These are phyloP conservation scores for Schizothorax lantsangensis DNA, from an alignment of 2,797 vertebrate species.

Conservation along the genomic window DNA sequence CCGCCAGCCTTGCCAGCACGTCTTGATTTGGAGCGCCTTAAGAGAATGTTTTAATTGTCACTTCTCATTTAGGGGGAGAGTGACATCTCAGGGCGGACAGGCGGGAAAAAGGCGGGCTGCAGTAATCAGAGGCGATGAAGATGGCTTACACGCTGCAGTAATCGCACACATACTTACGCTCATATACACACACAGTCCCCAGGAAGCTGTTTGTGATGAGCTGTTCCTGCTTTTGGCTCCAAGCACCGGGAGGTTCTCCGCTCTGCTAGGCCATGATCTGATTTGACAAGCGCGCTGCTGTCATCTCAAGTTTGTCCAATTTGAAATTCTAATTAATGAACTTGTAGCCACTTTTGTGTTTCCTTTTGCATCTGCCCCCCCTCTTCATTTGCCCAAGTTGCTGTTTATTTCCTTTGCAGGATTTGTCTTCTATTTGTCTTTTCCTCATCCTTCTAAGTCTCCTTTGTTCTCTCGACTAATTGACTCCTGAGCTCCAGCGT, in stretches of 20 bases:
- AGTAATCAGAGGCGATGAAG: conserved; percentile 72
- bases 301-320: conserved; percentile 83
- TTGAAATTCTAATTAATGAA: conserved; percentile 86
- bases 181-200: conserved; percentile 29
- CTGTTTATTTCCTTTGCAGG: conserved; percentile 67
- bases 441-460: conserved; percentile 56
- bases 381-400: conserved; percentile 43
- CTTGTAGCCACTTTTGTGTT: conserved; percentile 74
- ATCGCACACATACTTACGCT: conserved; percentile 33
- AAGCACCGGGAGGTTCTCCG: conserved; percentile 50
- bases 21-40: conserved; percentile 57
- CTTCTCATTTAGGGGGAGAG: conserved; percentile 73
- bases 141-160: conserved; percentile 49
- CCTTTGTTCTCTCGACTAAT: conserved; percentile 46
- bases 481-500: conserved; percentile 29
- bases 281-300: conserved; percentile 81
- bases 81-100: conserved; percentile 72
- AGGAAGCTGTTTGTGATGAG: conserved; percentile 50
- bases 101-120: conserved; percentile 62
- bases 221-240: conserved; percentile 48
- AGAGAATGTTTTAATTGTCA: conserved; percentile 80
- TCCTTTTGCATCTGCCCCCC: conserved; percentile 39
- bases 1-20: conserved; percentile 55
- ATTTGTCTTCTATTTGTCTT: conserved; percentile 72
- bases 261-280: conserved; percentile 77